These are phyloP conservation scores for Mimumesa dahlbomi DNA, from an alignment of 2,888 invertebrate genomes.

Conservation along the genomic window DNA sequence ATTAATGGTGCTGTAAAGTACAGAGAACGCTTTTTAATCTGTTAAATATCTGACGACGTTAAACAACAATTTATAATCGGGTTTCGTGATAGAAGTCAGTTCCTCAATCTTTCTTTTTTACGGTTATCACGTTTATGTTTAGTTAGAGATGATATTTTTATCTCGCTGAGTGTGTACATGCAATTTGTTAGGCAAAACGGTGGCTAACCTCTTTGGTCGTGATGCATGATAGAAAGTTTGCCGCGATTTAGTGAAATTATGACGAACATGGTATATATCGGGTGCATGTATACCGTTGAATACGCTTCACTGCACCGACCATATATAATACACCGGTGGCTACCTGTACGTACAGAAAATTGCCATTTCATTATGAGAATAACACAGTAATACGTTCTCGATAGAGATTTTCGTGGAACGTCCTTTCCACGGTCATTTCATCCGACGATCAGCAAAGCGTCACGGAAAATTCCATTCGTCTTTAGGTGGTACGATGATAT, in stretches of 20 bases:
- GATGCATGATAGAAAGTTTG: slow-evolving; percentile 60
- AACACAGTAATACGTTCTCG: slow-evolving; percentile 15
- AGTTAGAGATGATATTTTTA: no score
- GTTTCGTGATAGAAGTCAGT: no score
- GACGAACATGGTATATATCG: slow-evolving; percentile 33
- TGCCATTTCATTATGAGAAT: slow-evolving; percentile 5
- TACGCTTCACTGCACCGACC: slow-evolving; percentile 31
- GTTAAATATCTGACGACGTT: no score
- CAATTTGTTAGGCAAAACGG: slow-evolving; percentile 26
- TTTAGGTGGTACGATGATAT: no score
- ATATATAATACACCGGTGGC: slow-evolving; percentile 1
- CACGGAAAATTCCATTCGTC: no score
- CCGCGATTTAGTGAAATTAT: slow-evolving; percentile 54
- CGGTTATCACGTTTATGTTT: no score
- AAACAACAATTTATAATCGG: no score
- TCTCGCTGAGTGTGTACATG: slow-evolving; percentile 25
- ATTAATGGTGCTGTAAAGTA: no score
- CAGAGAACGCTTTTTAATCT: no score
- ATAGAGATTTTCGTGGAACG: not conserved
- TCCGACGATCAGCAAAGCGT: not conserved
- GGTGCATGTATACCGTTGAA: slow-evolving; percentile 48
- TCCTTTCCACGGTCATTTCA: not conserved
- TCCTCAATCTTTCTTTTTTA: no score
- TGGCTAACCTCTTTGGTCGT: slow-evolving; percentile 51
- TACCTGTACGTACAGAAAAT: slow-evolving; percentile 1